These are phyloP conservation scores for Plecotus auritus DNA, from an alignment of 2,113 vertebrate species.

Conservation along the genomic window DNA sequence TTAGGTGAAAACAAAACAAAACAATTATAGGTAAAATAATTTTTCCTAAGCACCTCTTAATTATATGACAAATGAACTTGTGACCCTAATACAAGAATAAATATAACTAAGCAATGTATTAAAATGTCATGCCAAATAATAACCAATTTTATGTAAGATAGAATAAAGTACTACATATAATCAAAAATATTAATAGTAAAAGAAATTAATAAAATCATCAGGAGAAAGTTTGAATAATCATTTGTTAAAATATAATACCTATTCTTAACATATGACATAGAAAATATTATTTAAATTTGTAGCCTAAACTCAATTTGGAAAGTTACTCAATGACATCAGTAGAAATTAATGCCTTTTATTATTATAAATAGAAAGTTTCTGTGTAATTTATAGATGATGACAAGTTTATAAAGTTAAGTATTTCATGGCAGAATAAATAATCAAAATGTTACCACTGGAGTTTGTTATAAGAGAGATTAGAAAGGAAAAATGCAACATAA, in stretches of 20 bases:
- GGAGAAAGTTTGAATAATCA: neutral
- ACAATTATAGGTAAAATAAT: neutral
- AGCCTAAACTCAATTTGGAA: neutral
- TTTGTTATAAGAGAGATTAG: neutral
- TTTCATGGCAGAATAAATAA: neutral
- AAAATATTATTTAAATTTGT: neutral
- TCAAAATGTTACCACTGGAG: neutral
- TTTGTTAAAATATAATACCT: neutral
- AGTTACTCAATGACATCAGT: neutral
- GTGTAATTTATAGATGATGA: neutral
- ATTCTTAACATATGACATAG: neutral
- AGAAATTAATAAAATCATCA: neutral
- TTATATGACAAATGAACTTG: neutral
- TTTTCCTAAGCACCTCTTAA: neutral
- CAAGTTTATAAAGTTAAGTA: neutral
- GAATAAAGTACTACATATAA: neutral
- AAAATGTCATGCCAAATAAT: neutral
- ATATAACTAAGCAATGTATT: neutral
- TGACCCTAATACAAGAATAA: neutral
- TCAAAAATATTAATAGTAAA: neutral
- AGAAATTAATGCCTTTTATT: neutral
- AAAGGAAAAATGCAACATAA: neutral
- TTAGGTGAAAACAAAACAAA: neutral
- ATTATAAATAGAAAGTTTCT: neutral
- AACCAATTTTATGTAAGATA: neutral